Evolutionary conservation across 2,113 vertebrate species (phyloP).

Genomic region (Phyllostomus discolor): DNA sequence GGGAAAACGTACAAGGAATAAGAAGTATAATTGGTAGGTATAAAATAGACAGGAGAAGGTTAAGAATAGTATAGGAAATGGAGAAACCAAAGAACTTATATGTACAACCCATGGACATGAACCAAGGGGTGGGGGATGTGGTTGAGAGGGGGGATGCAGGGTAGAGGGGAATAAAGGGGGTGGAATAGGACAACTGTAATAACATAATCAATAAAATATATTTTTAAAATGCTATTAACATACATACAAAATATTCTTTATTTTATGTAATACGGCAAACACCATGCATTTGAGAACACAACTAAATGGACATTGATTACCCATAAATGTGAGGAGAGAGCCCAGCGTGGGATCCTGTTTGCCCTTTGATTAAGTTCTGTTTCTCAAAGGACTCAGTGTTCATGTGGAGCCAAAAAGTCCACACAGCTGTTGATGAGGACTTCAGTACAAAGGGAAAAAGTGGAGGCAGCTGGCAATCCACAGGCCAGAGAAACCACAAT

Average conservation of each 20-base stretch:
- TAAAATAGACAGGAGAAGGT: too few relatives aligned
- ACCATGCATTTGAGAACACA: neutral
- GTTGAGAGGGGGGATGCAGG: too few relatives aligned
- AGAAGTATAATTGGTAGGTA: too few relatives aligned
- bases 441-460: slow-evolving; percentile 34
- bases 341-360: slow-evolving; percentile 25
- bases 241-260: neutral
- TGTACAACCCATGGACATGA: too few relatives aligned
- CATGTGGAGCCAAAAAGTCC: slow-evolving; percentile 23
- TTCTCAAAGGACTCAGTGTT: slow-evolving; percentile 2
- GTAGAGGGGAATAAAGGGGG: too few relatives aligned
- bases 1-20: too few relatives aligned
- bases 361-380: slow-evolving; percentile 33
- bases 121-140: too few relatives aligned
- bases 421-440: neutral
- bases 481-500: neutral
- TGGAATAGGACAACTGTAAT: too few relatives aligned
- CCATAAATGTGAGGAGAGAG: neutral
- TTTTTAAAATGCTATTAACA: slow-evolving; percentile 1
- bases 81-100: too few relatives aligned
- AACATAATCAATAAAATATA: too few relatives aligned
- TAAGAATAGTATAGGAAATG: too few relatives aligned
- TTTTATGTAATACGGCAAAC: slow-evolving; percentile 20
- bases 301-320: slow-evolving; percentile 61
- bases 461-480: neutral